These are phyloP conservation scores for Mycetomoellerius zeteki DNA, from an alignment of 1,140 invertebrate genomes.

Conservation along the genomic window DNA sequence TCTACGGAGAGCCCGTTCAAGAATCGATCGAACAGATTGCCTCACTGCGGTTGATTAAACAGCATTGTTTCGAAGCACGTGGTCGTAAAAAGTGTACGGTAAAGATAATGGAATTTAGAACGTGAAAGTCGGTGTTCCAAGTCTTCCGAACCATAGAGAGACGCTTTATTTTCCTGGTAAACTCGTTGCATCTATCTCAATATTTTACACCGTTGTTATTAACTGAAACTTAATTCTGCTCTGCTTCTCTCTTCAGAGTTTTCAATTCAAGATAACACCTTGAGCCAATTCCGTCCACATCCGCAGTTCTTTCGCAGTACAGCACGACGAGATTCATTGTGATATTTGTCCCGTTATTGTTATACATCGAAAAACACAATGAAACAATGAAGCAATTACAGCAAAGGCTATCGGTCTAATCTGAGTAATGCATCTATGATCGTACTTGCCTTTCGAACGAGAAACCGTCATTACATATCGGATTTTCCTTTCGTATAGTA, in stretches of 20 bases:
- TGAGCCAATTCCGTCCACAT: slow-evolving; percentile 17
- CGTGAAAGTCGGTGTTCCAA: slow-evolving; percentile 47
- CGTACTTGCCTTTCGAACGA: slow-evolving; percentile 1
- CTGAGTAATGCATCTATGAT: slow-evolving; percentile 23
- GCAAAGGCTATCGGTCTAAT: not conserved
- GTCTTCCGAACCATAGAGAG: slow-evolving; percentile 11
- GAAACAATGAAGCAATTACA: slow-evolving; percentile 57
- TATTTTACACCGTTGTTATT: not conserved
- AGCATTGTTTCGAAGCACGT: slow-evolving; percentile 23
- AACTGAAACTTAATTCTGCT: slow-evolving; percentile 14
- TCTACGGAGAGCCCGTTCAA: not conserved
- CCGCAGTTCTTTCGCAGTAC: not conserved
- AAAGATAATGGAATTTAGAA: slow-evolving; percentile 41
- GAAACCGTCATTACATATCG: not conserved
- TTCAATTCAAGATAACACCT: slow-evolving; percentile 2
- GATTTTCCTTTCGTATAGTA: slow-evolving; percentile 20
- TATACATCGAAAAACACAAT: slow-evolving; percentile 38
- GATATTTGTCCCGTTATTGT: slow-evolving; percentile 61
- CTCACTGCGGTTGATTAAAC: not conserved
- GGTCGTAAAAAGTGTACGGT: slow-evolving; percentile 10
- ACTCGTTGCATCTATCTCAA: not conserved
- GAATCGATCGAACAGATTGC: not conserved
- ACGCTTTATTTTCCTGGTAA: not conserved
- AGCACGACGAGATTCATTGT: slow-evolving; percentile 19
- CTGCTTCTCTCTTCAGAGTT: not conserved